phyloP scores from a whole-genome alignment of 2,113 vertebrate genomes.

The Sinocyclocheilus anshuiensis region DNA sequence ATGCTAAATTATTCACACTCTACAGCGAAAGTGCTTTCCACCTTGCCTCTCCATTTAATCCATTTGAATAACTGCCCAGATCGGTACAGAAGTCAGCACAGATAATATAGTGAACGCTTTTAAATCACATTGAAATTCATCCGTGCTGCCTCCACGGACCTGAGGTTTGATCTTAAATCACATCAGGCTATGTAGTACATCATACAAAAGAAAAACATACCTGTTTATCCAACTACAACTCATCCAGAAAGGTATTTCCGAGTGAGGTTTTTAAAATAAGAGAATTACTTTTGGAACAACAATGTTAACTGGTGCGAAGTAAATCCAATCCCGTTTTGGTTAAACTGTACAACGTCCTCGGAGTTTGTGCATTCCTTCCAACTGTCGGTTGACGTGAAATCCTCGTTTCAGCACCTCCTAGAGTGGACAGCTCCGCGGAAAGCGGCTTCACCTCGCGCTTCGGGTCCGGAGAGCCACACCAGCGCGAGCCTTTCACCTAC shows the following conservation, averaged over 20 bases:
- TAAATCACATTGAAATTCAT: background rate
- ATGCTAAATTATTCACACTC: conserved; percentile 33
- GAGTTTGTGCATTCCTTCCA: conserved; percentile 62
- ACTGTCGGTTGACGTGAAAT: background rate
- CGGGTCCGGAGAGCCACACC: conserved; percentile 68
- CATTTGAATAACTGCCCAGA: background rate
- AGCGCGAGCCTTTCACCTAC: conserved; percentile 70
- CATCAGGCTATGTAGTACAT: background rate
- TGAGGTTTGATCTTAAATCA: background rate
- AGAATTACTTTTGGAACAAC: conserved; percentile 61
- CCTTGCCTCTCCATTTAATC: background rate
- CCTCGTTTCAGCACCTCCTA: conserved; percentile 72
- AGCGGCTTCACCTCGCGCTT: conserved; percentile 67
- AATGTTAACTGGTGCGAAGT: conserved; percentile 54
- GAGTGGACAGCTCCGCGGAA: conserved; percentile 73
- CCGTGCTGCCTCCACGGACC: background rate
- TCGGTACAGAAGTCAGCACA: background rate
- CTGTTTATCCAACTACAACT: conserved; percentile 65
- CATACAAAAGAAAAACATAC: conserved; percentile 54
- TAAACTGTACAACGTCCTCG: conserved; percentile 51
- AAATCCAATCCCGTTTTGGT: conserved; percentile 59
- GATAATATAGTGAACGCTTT: background rate
- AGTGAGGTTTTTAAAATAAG: conserved; percentile 48
- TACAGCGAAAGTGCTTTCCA: conserved; percentile 1
- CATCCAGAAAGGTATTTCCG: conserved; percentile 71